These are phyloP conservation scores for Sphecodes monilicornis DNA, from an alignment of 2,888 invertebrate species.

Conservation along the genomic window DNA sequence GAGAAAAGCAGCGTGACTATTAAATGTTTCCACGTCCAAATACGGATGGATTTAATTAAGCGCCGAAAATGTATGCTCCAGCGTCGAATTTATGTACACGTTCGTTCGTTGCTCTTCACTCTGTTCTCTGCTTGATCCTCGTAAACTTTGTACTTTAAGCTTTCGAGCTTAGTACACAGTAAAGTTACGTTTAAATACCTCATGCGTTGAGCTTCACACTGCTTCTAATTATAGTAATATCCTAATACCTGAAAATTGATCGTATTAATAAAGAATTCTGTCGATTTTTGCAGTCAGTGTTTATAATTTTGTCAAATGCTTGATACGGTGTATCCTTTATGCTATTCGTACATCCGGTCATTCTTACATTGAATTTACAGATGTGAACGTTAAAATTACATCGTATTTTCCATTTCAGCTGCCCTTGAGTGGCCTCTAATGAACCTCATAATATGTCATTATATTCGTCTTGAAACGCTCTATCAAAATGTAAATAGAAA, in stretches of 20 bases:
- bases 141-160: constrained; percentile 17
- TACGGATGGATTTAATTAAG: constrained; percentile 42
- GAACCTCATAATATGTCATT: no score
- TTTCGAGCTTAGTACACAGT: background rate
- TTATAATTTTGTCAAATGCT: no score
- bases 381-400: no score
- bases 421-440: no score
- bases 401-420: no score
- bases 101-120: constrained; percentile 5
- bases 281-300: background rate
- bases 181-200: background rate
- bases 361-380: no score
- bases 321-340: no score
- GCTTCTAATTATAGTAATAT: background rate
- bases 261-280: background rate
- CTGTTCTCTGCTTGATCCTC: constrained; percentile 4
- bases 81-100: constrained; percentile 22
- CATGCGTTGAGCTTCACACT: background rate
- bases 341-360: no score
- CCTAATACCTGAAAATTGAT: background rate
- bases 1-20: constrained; percentile 31
- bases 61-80: constrained; percentile 5
- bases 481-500: no score
- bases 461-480: no score
- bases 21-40: constrained; percentile 39